Evolutionary conservation across 1,140 invertebrate species (phyloP), one percentile per base, ranked within the genome.

Genomic region (Atta texana): DNA sequence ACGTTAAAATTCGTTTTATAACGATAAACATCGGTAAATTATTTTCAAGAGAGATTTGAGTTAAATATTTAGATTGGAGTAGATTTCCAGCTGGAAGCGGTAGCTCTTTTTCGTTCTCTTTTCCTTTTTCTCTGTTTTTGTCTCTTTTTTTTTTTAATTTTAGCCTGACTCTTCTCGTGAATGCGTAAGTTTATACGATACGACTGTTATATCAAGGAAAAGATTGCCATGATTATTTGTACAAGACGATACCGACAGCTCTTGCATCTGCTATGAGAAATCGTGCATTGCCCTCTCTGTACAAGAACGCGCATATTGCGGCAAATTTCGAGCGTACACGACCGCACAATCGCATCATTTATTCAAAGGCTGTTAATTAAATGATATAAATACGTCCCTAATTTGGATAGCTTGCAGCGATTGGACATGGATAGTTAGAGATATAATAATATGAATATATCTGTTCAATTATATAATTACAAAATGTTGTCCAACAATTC

Each of bases 151-250:
- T 64, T 91, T 78, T 90, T 90, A 88, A 90, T 88, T 88, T 91
- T 76, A 74, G 76, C 10, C 81, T 72, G 71, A 61, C 81, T 88
- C 81, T 88, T 90, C 89, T 90, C 81, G 63, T 82, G 89, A 90
- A 90, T 90, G 59, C 68, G 18, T 39, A 10, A 68, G 86, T 88
- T 86, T 87, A 63, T 68, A 44, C 66, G 76, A 77, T 76, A 57
- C 74, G 72, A 88, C 74, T 63, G 28, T 51, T 63, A 28, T 72
- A 72, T 49, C 34, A 63, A 84, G 90, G 86, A 89, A 91, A 91
- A 75, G 81, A 81, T 87, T 55, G 72, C 63, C 39, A 51, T 81
- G 90, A 90, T 91, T 91, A 91, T 91, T 91, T 91, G 90, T 91
- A 77, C 85, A 91, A 74, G 85, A 78, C 76, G 87, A 87, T 89